phyloP scores from a whole-genome alignment of 2,113 vertebrate genomes.

The Xerus inauris region DNA sequence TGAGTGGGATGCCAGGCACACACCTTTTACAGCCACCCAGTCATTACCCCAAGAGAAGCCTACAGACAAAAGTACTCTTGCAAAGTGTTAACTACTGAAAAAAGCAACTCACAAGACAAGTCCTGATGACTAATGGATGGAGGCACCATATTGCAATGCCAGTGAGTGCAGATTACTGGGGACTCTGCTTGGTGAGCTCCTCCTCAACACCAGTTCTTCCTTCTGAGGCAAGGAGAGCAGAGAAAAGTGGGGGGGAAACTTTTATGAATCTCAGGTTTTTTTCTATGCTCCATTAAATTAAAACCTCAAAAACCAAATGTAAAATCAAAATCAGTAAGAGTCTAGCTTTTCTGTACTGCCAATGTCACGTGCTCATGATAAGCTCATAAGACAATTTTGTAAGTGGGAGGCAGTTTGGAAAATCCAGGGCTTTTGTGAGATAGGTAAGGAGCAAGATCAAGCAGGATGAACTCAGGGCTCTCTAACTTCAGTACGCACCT shows the following conservation, averaged over 20 bases:
- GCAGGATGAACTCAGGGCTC: background rate
- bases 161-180: background rate
- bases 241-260: background rate
- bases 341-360: background rate
- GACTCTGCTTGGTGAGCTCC: background rate
- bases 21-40: background rate
- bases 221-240: background rate
- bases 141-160: background rate
- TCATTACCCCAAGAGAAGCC: background rate
- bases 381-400: background rate
- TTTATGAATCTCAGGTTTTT: background rate
- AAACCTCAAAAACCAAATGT: background rate
- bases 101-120: background rate
- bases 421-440: background rate
- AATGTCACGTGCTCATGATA: background rate
- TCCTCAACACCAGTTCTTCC: background rate
- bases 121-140: background rate
- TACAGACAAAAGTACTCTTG: background rate
- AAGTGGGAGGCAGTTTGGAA: background rate
- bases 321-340: background rate
- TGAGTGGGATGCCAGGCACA: background rate
- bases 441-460: background rate
- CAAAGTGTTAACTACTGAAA: background rate
- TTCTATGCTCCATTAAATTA: background rate
- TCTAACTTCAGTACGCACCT: background rate